Base-by-base conservation (phyloP, 2,113 vertebrate species). In the Tretioscincus oriximinensis region DNA sequence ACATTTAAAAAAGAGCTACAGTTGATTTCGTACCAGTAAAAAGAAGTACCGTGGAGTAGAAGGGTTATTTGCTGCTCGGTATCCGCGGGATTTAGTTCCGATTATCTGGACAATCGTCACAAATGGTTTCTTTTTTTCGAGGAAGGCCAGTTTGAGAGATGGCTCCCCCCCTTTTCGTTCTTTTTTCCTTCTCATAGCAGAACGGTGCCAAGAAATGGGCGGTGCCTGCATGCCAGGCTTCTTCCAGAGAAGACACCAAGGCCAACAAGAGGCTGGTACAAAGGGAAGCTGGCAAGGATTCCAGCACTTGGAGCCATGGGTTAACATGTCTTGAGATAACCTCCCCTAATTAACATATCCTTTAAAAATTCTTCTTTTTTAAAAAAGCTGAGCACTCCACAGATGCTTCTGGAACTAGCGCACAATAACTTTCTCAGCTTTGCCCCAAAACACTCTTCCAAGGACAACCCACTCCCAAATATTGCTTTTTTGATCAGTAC, bases 201-300 rank as follows among this genome's bases (percentile, higher is more conserved):
- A 89, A 91, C 92, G 85, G 87, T 76, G 90, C 92, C 91, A 93
- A 91, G 92, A 90, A 93, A 93, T 93, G 92, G 92, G 92, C 91
- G 91, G 92, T 92, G 92, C 91, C 92, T 93, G 86, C 88, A 92
- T 93, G 92, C 91, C 92, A 93, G 91, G 92, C 92, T 92, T 88
- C 92, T 90, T 93, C 89, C 24, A 67, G 92, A 91, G 45, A 84
- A 93, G 90, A 91, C 91, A 86, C 90, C 90, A 88, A 90, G 92
- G 91, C 92, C 91, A 85, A 88, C 72, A 86, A 76, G 84, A 93
- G 88, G 92, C 92, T 93, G 91, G 92, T 90, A 93, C 91, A 93
- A 93, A 93, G 90, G 87, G 88, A 77, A 90, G 89, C 91, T 92
- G 91, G 92, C 92, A 93, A 82, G 86, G 87, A 91, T 91, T 93